Base-by-base conservation (phyloP, 2,888 invertebrate genomes). In the Parnassius smintheus region DNA sequence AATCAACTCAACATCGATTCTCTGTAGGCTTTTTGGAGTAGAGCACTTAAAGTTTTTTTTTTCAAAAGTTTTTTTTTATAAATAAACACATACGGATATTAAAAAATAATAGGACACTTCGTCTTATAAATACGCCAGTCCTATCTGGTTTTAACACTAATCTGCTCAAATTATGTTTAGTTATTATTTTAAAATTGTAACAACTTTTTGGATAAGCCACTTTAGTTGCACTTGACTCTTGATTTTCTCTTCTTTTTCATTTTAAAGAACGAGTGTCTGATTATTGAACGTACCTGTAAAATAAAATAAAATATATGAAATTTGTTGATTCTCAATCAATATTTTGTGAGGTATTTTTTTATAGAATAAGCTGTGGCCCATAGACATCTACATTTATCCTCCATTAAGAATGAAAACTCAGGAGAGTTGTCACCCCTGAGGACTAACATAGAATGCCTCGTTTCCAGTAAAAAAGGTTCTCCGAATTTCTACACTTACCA, bases 181-280 rank as follows among this genome's bases (percentile, higher is more conserved):
- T 71, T 71, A 18, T 53, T 69, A 65, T 70, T 65, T 69, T 73
- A 74, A 68, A 35, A 70, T 65, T 70, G 64, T 69, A 63, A 63
- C 57, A 61, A 54, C 49, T 58, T 60, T 63, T 10, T 53, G 41
- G 55, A 46, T 55, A 8, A 10, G 11, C 46, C 25, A 59, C 35
- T 56, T 56, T 25, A 58, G 42, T 42, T 46, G 41, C 41, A 62
- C 70, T 73, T 69, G 46, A 64, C 69, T 75, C 70, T 78, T 66
- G 75, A 73, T 86, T 89, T 91, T 85, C 90, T 88, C 86, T 87
- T 90, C 77, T 91, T 91, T 88, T 82, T 88, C 91, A 89, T 91
- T 85, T 83, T 89, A 82, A 66, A 77, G 68, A 54, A 44, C 41
- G 22, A 64, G 68, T 65, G 64, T 64, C 59, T 56, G 57, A 59